A percentile compares a stretch with the other conserved stretches of the same genome.
These are phyloP conservation scores for Carabus problematicus DNA, from an alignment of 2,888 invertebrate species.

Conservation along the genomic window DNA sequence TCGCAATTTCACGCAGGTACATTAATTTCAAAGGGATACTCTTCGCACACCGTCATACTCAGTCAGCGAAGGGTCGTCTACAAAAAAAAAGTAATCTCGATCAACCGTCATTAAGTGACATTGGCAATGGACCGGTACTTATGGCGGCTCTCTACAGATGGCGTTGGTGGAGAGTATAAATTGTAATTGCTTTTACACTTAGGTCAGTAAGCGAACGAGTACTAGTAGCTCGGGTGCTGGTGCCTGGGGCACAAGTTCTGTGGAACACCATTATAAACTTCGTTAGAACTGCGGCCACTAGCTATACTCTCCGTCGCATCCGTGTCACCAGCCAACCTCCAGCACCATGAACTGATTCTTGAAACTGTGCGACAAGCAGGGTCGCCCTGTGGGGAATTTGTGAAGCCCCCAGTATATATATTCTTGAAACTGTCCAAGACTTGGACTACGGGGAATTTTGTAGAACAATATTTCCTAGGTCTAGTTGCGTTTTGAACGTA, in stretches of 20 bases:
- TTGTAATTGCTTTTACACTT: constrained; percentile 37
- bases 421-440: too few relatives aligned
- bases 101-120: constrained; percentile 17
- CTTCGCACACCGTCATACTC: background rate
- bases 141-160: too few relatives aligned
- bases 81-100: constrained; percentile 2
- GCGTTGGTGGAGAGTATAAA: constrained; percentile 24
- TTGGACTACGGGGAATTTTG: too few relatives aligned
- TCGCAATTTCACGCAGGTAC: constrained; percentile 8
- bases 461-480: too few relatives aligned
- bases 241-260: constrained; percentile 13
- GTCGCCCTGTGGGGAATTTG: too few relatives aligned
- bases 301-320: too few relatives aligned
- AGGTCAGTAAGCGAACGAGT: constrained; percentile 12
- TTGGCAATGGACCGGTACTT: background rate
- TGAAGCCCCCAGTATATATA: too few relatives aligned
- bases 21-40: constrained; percentile 17
- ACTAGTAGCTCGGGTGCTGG: background rate
- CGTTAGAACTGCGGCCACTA: constrained; percentile 20
- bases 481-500: too few relatives aligned
- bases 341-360: too few relatives aligned
- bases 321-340: too few relatives aligned
- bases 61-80: too few relatives aligned
- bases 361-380: too few relatives aligned
- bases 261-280: constrained; percentile 28